Conservation (phyloP, 1,140 invertebrate species). For the Charaxes varanes region DNA sequence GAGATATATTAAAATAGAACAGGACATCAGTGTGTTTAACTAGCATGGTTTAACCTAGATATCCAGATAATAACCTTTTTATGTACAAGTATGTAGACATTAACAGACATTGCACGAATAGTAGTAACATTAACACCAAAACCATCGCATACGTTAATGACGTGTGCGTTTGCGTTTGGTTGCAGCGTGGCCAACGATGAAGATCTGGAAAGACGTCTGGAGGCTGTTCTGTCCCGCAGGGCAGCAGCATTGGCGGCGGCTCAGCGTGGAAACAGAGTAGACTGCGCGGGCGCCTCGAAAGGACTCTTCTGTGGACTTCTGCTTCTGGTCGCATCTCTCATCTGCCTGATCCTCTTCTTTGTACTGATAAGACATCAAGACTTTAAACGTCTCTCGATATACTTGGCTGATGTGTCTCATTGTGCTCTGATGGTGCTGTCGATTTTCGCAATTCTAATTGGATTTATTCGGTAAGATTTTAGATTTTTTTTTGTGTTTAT, state of each 20-base stretch:
- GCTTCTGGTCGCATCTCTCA: conserved; percentile 91
- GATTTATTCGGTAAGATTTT: conserved; percentile 84
- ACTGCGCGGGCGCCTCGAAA: conserved; percentile 94
- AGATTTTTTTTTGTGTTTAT: too few species aligned
- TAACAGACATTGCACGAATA: conserved; percentile 10
- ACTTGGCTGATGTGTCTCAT: conserved; percentile 92
- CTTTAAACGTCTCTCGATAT: conserved; percentile 88
- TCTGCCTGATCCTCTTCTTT: conserved; percentile 95
- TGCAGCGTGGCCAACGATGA: conserved; percentile 84
- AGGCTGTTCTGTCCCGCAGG: conserved; percentile 87
- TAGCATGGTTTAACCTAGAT: too few species aligned
- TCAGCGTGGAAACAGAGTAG: conserved; percentile 85
- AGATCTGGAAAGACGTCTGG: conserved; percentile 88
- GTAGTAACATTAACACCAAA: conserved; percentile 18
- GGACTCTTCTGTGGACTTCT: conserved; percentile 95
- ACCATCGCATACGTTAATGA: conserved; percentile 37
- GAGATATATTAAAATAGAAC: too few species aligned
- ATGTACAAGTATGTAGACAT: too few species aligned
- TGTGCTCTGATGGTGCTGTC: conserved; percentile 90
- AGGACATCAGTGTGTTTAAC: too few species aligned
- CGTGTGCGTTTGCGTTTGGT: conserved; percentile 57
- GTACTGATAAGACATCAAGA: conserved; percentile 90
- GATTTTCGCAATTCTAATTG: conserved; percentile 91
- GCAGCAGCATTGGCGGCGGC: conserved; percentile 88
- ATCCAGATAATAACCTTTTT: too few species aligned